Percentiles rank a stretch among this genome's conserved stretches.
Evolutionary conservation across 2,113 vertebrate species (phyloP).

Genomic region (Eptesicus fuscus): DNA sequence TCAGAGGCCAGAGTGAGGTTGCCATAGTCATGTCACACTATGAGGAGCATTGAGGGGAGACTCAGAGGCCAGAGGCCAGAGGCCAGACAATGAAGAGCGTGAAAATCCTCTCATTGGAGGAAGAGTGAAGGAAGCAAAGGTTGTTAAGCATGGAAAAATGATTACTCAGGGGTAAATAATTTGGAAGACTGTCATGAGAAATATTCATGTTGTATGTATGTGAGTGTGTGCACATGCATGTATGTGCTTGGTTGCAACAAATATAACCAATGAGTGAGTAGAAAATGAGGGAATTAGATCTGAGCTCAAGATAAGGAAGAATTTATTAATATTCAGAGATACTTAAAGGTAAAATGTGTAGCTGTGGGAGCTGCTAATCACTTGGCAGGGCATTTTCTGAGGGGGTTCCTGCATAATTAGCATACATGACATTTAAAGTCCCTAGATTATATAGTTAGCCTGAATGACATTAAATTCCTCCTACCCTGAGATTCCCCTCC

Average conservation of each 20-base stretch:
- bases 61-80: background rate
- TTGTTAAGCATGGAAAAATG: background rate
- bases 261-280: background rate
- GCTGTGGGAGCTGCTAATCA: background rate
- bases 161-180: background rate
- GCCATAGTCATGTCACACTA: background rate
- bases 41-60: background rate
- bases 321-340: background rate
- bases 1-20: background rate
- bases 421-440: background rate
- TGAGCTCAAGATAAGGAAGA: background rate
- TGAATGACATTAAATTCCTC: background rate
- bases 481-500: background rate
- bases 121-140: background rate
- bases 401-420: background rate
- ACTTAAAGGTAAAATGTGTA: background rate
- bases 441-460: background rate
- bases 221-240: accelerated
- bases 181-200: background rate
- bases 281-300: background rate
- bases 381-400: background rate
- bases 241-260: background rate
- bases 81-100: background rate
- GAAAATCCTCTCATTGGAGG: background rate
- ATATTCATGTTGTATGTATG: background rate